Base-by-base conservation (phyloP, 2,888 invertebrate genomes). In the Acleris holmiana region DNA sequence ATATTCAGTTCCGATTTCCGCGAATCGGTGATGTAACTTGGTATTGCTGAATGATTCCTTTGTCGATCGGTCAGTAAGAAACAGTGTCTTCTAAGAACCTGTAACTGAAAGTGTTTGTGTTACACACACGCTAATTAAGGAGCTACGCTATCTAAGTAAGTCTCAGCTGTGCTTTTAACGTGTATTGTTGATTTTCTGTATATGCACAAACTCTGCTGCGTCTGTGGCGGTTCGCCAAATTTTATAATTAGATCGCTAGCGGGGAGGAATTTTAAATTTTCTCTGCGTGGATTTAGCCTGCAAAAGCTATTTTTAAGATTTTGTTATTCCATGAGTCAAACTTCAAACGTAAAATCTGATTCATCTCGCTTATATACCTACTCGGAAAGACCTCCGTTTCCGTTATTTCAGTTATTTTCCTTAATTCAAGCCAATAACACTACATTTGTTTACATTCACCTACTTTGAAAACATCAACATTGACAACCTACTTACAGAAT, bases 21-120 rank as follows among this genome's bases (percentile, higher is more conserved):
- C 81, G 83, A 85, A 85, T 76, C 68, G 78, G 75, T 89, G 88
- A 88, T 89, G 89, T 89, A 87, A 89, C 78, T 78, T 48, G 79
- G 80, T 72, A 76, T 74, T 68, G 68, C 64, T 84, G 77, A 82
- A 84, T 85, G 76, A 80, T 78, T 74, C 78, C 84, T 84, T 89
- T 86, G 86, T 88, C 84, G 71, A 62, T 49, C 72, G 71, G 75
- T 74, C 73, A 71, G 79, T 81, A 79, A 69, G 69, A 76, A 79
- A 84, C 82, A 81, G 85, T 86, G 86, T 61, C 74, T 82, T 84
- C 80, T 74, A 57, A 69, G 72, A 83, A 83, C 84, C 79, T 77
- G 80, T 84, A 83, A 86, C 88, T 85, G 56, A 65, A 54, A 51
- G 86, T 77, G 75, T 73, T 72, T 83, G 81, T 86, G 85, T 77